A percentile compares a stretch with the other conserved stretches of the same genome.
Conservation (phyloP, 1,140 invertebrate genomes). For the Thaumetopoea pityocampa region DNA sequence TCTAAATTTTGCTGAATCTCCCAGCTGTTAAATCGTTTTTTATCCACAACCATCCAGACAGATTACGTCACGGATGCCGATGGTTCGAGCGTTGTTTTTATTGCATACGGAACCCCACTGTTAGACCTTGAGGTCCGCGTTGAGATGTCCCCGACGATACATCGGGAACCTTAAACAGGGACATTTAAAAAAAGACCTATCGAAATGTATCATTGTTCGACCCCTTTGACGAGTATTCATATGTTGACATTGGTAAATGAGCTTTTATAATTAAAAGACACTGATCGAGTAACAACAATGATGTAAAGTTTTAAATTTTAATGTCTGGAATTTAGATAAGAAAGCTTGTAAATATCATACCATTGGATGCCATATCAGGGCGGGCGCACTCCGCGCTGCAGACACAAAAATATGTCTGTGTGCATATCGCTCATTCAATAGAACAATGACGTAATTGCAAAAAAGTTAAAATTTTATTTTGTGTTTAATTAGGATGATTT, state of each 20-base stretch:
- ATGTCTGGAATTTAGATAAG: conserved; percentile 1
- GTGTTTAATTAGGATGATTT: too few species aligned
- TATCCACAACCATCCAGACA: conserved; percentile 25
- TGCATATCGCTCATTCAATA: too few species aligned
- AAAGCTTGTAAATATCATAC: background rate
- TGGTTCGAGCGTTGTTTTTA: conserved; percentile 22
- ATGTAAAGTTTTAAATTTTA: conserved; percentile 7
- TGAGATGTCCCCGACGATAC: conserved; percentile 31
- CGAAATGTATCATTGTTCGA: conserved; percentile 19
- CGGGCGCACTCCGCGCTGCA: too few species aligned
- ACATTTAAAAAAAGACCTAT: conserved; percentile 22
- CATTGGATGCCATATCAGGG: too few species aligned
- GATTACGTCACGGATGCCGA: conserved; percentile 27
- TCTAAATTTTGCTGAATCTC: conserved; percentile 3
- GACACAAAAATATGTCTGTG: too few species aligned
- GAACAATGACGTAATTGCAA: too few species aligned
- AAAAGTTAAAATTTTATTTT: too few species aligned
- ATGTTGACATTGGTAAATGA: conserved; percentile 17
- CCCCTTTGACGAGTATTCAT: conserved; percentile 14
- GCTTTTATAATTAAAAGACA: conserved; percentile 12
- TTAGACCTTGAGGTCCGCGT: conserved; percentile 40
- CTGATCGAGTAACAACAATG: conserved; percentile 4
- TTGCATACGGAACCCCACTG: conserved; percentile 35
- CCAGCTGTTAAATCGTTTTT: conserved; percentile 23
- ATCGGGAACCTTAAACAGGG: conserved; percentile 39